Conservation (phyloP, 2,888 invertebrate species). For the Glyphotaelius pellucidus region DNA sequence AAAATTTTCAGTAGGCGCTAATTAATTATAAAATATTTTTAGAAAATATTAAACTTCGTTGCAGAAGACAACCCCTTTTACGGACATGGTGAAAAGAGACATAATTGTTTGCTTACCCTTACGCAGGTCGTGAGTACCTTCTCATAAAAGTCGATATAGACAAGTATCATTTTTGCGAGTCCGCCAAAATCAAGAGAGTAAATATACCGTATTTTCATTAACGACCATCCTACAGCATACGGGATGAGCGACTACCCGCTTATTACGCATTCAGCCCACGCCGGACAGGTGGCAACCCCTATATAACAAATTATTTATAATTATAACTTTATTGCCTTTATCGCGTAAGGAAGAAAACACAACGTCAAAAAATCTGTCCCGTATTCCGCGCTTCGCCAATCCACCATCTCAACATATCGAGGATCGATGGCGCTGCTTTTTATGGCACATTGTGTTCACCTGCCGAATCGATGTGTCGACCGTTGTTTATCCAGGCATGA, state of each 20-base stretch:
- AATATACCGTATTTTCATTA: background rate
- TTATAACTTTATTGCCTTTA: conserved; percentile 4
- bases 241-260: background rate
- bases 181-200: background rate
- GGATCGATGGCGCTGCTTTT: background rate
- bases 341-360: background rate
- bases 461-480: background rate
- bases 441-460: background rate
- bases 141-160: too few species aligned
- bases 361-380: background rate
- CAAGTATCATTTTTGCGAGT: background rate
- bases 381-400: background rate
- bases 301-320: conserved; percentile 20
- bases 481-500: background rate
- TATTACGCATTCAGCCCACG: conserved; percentile 24
- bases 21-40: too few species aligned
- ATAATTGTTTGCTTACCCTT: too few species aligned
- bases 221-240: background rate
- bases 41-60: too few species aligned
- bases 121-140: too few species aligned
- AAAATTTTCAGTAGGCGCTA: too few species aligned
- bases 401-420: background rate
- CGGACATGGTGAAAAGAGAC: too few species aligned
- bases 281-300: conserved; percentile 23
- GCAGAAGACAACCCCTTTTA: too few species aligned